phyloP scores from a whole-genome alignment of 2,113 vertebrate species.

The Tenebrosternarchus preto region DNA sequence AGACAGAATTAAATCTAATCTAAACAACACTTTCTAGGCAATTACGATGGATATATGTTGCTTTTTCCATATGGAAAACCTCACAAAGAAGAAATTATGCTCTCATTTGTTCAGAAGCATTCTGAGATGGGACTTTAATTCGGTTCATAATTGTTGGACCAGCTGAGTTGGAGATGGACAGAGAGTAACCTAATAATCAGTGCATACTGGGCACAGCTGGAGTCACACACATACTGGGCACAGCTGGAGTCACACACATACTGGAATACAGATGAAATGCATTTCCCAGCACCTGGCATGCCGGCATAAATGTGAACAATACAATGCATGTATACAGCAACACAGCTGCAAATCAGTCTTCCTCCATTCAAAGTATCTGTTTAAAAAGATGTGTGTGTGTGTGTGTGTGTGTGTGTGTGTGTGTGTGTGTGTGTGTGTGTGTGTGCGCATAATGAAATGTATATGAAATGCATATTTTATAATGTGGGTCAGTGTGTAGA shows the following conservation, averaged over 20 bases:
- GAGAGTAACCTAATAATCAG: constrained; percentile 7
- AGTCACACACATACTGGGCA: neutral
- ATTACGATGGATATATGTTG: neutral
- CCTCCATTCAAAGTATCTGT: too few relatives aligned
- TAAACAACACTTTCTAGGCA: neutral
- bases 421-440: too few relatives aligned
- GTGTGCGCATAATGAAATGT: too few relatives aligned
- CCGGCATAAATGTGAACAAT: neutral
- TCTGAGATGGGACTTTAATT: constrained; percentile 18
- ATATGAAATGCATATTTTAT: too few relatives aligned
- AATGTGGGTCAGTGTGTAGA: too few relatives aligned
- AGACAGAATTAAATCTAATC: constrained; percentile 17
- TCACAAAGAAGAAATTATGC: constrained; percentile 29
- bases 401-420: too few relatives aligned
- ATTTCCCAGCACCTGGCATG: neutral
- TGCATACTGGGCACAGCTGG: neutral
- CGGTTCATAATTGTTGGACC: constrained; percentile 17
- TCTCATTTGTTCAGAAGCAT: constrained; percentile 19
- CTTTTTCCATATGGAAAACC: constrained; percentile 2
- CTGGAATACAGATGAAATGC: neutral
- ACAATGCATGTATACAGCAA: too few relatives aligned
- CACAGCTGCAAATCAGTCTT: too few relatives aligned
- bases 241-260: too few relatives aligned
- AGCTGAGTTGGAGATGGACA: neutral
- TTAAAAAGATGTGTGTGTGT: too few relatives aligned